Percentiles rank a stretch among this genome's conserved stretches.
phyloP scores from a whole-genome alignment of 2,113 vertebrate species.

The Prunella fulvescens region DNA sequence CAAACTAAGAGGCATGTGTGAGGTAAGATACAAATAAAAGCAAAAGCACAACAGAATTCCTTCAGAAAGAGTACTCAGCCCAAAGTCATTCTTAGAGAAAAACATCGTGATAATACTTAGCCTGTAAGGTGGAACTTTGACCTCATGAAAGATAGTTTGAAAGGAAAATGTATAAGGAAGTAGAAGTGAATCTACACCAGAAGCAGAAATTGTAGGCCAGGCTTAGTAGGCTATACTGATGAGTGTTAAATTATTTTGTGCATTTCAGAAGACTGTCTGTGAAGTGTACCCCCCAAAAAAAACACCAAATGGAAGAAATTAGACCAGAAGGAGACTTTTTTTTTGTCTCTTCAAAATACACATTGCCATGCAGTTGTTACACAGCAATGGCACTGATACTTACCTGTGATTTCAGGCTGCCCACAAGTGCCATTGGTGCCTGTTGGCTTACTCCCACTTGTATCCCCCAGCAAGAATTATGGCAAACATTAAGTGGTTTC shows the following conservation, averaged over 20 bases:
- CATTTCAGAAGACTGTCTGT: not conserved
- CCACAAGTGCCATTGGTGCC: not conserved
- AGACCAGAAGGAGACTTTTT: not conserved
- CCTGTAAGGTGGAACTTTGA: not conserved
- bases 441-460: not conserved
- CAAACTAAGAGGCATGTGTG: not conserved
- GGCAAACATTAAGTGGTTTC: not conserved
- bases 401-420: not conserved
- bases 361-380: not conserved
- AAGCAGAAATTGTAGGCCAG: not conserved
- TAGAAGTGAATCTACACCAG: not conserved
- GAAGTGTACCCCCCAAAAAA: not conserved
- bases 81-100: not conserved
- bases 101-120: not conserved
- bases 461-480: not conserved
- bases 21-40: not conserved
- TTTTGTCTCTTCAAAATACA: not conserved
- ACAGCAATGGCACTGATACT: not conserved
- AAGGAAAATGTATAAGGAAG: not conserved
- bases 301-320: not conserved
- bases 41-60: not conserved
- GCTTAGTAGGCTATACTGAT: not conserved
- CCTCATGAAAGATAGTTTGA: not conserved
- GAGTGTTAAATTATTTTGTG: accelerated
- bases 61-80: not conserved